Base-by-base conservation (phyloP, 2,113 vertebrate species). In the Sisor rabdophorus region DNA sequence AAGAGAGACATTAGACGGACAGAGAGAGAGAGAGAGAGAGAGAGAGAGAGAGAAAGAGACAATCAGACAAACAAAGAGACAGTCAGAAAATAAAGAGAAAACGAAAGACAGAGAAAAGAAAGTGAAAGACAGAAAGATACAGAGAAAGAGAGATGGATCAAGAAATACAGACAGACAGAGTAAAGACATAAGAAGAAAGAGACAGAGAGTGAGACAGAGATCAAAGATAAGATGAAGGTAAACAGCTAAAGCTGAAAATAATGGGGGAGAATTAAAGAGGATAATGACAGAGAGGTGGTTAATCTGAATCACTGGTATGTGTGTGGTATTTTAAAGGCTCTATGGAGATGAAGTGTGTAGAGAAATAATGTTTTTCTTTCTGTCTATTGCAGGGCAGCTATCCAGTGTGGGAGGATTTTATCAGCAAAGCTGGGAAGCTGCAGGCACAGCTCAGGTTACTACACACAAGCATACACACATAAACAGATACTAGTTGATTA, bases 341-440 rank as follows among this genome's bases (percentile, higher is more conserved):
- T 28, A 32, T 36, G 32, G 47, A 70, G 69, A 55, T 19, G 30
- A 5, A 44, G n/a, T 44, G 19, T 4, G 48, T 74, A 53, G 61
- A 64, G 44, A 55, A 19, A 22, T 47, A 22, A 32, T 20, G 75
- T 48, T 76, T 47, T 58, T 74, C 64, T 30, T 79, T 1, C 32
- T 48, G 24, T 12, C 15, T 22, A 78, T 56, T 77, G 69, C 84
- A 93, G 92, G 87, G 89, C 63, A 90, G 92, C 69, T 92, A 90
- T 61, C 91, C 92, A 0, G 83, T 92, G 54, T 93, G 92, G 92
- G 92, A 93, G 13, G 92, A 93, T 81, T 92, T 93, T 79, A 89
- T 93, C 87, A 91, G 81, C 85, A 93, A 93, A 73, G 92, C 91
- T 75, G 87, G 86, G 52, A 93, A 93, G 77, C 87, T 93, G 1